Evolutionary conservation across 92 coral and sea anemone species (phyloP).

Genomic region (Parazoanthus swiftii): DNA sequence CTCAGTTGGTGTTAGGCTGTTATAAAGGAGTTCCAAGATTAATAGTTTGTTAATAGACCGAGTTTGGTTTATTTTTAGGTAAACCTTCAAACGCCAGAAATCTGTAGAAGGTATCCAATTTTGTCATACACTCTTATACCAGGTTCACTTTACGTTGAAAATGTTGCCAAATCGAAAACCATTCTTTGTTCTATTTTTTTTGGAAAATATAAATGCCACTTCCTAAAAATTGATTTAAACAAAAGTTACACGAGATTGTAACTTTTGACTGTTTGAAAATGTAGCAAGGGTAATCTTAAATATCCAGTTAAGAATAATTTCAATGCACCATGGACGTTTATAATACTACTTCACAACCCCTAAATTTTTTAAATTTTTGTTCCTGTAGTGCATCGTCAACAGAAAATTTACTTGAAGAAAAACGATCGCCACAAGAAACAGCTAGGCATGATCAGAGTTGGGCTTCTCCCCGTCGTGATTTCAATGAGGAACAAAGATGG

Average conservation of each 20-base stretch:
- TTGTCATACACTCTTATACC: too few relatives aligned
- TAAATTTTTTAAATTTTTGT: neutral
- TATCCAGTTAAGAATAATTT: too few relatives aligned
- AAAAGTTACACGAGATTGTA: neutral
- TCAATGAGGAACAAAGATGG: neutral
- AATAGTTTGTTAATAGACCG: too few relatives aligned
- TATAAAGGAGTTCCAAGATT: too few relatives aligned
- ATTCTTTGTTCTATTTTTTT: neutral
- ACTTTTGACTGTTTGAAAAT: neutral
- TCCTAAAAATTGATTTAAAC: too few relatives aligned
- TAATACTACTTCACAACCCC: neutral
- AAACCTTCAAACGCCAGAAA: too few relatives aligned
- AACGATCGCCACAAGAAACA: slow-evolving; percentile 12
- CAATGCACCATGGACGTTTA: neutral
- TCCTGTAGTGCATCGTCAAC: slow-evolving; percentile 20
- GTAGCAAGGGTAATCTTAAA: neutral
- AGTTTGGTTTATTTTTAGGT: too few relatives aligned
- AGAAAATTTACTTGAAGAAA: slow-evolving; percentile 19
- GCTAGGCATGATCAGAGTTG: neutral
- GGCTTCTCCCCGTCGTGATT: neutral
- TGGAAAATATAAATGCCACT: neutral
- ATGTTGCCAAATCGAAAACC: neutral
- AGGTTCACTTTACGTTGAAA: neutral
- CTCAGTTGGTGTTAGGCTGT: too few relatives aligned
- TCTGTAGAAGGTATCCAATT: too few relatives aligned